Base-by-base conservation (phyloP, 2,888 invertebrate species). In the Lasioglossum leucozonium region DNA sequence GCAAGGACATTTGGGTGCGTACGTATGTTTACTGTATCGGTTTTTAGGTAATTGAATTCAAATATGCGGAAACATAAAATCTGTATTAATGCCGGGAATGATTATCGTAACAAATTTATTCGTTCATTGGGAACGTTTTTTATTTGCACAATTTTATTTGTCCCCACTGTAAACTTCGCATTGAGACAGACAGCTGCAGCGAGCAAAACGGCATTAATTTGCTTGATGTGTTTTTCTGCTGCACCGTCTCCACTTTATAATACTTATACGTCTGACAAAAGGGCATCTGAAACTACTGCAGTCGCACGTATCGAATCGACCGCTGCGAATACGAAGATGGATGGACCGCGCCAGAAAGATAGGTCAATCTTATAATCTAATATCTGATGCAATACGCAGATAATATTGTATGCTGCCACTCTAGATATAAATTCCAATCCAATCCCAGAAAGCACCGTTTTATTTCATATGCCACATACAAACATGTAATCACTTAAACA, bases 251-350 rank as follows among this genome's bases (percentile, higher is more conserved):
- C 3, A 42, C 26, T n/a, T 65, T 18, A n/a, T 51, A 72, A 67
- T 58, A 67, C 67, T 77, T 67, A 16, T 22, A 62, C 26, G 62
- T 30, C 34, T 77, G 72, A 82, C 72, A 18, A 80, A 67, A 88
- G 34, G 55, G 81, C 13, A 47, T 74, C 44, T 67, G 67, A 76
- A 85, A 81, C 72, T 79, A 81, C 77, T 82, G 74, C 76, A 34
- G 81, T 58, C 76, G 81, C 58, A 79, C 76, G 85, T 77, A 51
- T 73, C 58, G 72, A 67, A 86, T 87, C 86, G 79, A 82, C 82
- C 58, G 75, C 55, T 40, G 58, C 13, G 81, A 82, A 44, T 69
- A 51, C 47, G 26, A 8, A 69, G 26, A 74, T 51, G 22, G 26
- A 51, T 34, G 34, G 67, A 51, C 26, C 51, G 11, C 26, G 47